phyloP scores from a whole-genome alignment of 2,797 vertebrate species.

The Mormyrus proboscirostris region DNA sequence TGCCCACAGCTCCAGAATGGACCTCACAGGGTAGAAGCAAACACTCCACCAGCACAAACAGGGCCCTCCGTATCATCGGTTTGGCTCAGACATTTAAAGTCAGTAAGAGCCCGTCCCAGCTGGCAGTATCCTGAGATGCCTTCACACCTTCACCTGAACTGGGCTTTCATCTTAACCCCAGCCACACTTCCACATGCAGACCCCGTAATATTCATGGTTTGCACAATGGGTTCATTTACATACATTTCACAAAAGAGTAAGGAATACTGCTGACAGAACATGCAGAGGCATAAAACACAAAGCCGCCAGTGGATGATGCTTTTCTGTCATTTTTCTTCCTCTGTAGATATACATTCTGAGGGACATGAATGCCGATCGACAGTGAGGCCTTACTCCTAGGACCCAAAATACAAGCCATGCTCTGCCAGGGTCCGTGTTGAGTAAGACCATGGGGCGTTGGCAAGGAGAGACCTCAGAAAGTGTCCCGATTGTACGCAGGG shows the following conservation, averaged over 20 bases:
- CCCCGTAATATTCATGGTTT: neutral
- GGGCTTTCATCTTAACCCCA: neutral
- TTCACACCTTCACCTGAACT: neutral
- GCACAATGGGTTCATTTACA: neutral
- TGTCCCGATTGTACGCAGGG: neutral
- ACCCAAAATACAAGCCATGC: neutral
- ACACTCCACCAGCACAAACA: neutral
- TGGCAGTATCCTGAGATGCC: neutral
- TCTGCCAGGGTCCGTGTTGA: neutral
- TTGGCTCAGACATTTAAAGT: neutral
- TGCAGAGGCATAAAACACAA: neutral
- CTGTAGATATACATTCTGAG: neutral
- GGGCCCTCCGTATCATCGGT: neutral
- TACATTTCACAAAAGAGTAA: neutral
- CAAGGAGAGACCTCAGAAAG: neutral
- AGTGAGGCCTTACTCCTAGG: neutral
- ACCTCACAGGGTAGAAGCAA: neutral
- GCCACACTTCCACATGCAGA: neutral
- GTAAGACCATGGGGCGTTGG: neutral
- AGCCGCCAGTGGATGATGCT: neutral
- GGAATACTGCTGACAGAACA: neutral
- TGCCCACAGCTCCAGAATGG: neutral
- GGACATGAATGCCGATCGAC: neutral
- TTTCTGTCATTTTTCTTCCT: neutral
- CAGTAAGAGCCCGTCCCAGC: neutral